Evolutionary conservation across 2,113 vertebrate species (phyloP).

Genomic region (Etheostoma spectabile): DNA sequence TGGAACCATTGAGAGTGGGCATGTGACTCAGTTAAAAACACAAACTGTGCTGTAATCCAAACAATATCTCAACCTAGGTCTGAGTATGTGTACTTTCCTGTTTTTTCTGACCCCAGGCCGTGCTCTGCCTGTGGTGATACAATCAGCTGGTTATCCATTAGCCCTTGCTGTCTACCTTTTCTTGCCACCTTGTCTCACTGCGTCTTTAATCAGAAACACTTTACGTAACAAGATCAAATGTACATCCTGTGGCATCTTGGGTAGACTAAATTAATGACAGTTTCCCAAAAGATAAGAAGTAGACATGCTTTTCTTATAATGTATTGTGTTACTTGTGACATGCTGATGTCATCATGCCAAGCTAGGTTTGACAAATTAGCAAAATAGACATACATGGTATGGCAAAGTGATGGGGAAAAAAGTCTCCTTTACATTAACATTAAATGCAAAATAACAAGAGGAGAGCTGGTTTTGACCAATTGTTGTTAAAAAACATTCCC

Average conservation of each 20-base stretch:
- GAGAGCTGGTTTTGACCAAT: not conserved
- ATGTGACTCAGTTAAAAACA: constrained; percentile 53
- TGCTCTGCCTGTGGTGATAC: constrained; percentile 74
- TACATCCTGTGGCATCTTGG: not conserved
- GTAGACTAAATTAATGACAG: not conserved
- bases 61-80: constrained; percentile 60
- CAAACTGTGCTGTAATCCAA: constrained; percentile 61
- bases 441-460: not conserved
- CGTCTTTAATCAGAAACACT: constrained; percentile 44
- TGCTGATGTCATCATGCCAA: not conserved
- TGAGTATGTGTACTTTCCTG: constrained; percentile 73
- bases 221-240: not conserved
- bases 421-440: not conserved
- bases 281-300: not conserved
- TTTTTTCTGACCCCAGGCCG: constrained; percentile 74
- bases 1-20: constrained; percentile 4
- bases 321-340: not conserved
- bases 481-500: not conserved
- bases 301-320: not conserved
- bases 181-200: constrained; percentile 68
- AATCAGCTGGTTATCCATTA: constrained; percentile 87
- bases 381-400: not conserved
- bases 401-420: not conserved
- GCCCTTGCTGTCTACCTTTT: constrained; percentile 71
- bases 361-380: not conserved